Conservation (phyloP, 1,140 invertebrate genomes). For the Steinernema khuongi region DNA sequence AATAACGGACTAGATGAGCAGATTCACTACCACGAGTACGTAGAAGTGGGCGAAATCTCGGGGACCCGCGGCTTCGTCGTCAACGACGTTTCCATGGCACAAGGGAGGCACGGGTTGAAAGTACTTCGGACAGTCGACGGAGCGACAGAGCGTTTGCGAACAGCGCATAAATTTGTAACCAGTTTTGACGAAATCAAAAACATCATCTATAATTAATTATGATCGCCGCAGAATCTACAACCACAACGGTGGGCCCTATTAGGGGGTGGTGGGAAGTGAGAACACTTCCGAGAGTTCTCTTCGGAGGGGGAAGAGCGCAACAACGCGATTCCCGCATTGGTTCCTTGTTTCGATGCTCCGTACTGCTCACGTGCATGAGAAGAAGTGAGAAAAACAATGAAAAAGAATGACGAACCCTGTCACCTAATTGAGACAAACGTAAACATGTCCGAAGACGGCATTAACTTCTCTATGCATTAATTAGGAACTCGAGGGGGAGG, state of each 20-base stretch:
- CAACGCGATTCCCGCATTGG: no score
- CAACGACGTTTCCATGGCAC: background rate
- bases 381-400: no score
- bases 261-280: no score
- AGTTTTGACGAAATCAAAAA: constrained; percentile 15
- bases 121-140: background rate
- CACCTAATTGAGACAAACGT: background rate
- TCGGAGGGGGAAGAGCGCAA: no score
- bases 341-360: no score
- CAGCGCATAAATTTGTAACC: constrained; percentile 15
- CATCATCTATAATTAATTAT: constrained; percentile 12
- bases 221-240: background rate
- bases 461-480: constrained; percentile 12
- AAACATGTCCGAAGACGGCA: background rate
- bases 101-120: background rate
- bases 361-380: no score
- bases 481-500: background rate
- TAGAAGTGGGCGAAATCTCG: background rate
- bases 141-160: constrained; percentile 7
- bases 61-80: background rate
- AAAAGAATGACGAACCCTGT: no score
- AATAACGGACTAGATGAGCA: background rate
- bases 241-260: background rate
- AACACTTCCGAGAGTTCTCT: no score
- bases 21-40: background rate